Base-by-base conservation (phyloP, 2,888 invertebrate genomes). In the Tetragnatha montana region DNA sequence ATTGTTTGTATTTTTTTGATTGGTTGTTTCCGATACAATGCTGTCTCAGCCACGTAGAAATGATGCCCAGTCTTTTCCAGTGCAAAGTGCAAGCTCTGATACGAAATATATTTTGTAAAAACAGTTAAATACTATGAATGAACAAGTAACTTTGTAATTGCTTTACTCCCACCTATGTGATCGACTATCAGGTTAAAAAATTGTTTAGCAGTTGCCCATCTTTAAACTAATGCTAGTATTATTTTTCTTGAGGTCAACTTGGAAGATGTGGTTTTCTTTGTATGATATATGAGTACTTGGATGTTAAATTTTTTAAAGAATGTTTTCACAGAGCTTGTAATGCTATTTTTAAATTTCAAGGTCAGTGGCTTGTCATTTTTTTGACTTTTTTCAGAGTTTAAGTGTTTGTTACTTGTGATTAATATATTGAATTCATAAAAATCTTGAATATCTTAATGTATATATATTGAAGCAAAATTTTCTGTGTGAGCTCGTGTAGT, bases 361-460 rank as follows among this genome's bases (percentile, higher is more conserved):
- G 12, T 81, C 76, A 78, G 51, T 69, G 69, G 81, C 21, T 50
- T 89, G 75, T 89, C 81, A 81, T 60, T 88, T 88, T 81, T 89
- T 80, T 70, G 69, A 74, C 51, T 78, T 75, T 89, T 89, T 86
- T 85, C 76, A 89, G 85, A 89, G 89, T 89, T 89, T 89, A 89
- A 85, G 60, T 60, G 81, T 80, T 35, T 68, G 89, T 89, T 89
- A 78, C 51, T 35, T 82, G 86, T 89, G 81, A 85, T 81, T 78
- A 85, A 81, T 89, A 73, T 83, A 75, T 88, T 83, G 71, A 83
- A 83, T 73, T 80, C 82, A 79, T 83, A 51, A 82, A 47, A 85
- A 51, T 70, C 85, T 19, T 86, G 76, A 60, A 74, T 82, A 73
- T 81, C 73, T 84, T 21, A 79, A 74, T 86, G 22, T 89, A 84